Base-by-base conservation (phyloP, 1,140 invertebrate species). In the Phortica variegata region DNA sequence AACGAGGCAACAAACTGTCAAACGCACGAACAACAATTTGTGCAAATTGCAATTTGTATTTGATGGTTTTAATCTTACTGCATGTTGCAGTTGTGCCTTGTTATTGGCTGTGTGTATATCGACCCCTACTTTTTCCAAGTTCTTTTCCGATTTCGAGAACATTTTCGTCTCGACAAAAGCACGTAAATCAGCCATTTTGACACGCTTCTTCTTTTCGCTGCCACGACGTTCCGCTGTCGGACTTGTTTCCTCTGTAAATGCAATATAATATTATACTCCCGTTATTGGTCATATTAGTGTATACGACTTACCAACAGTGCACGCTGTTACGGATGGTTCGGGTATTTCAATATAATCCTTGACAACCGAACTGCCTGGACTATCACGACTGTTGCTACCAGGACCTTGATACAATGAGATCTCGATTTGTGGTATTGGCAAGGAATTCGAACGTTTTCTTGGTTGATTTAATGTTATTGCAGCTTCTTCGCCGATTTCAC, bases 381-480 rank as follows among this genome's bases (percentile, higher is more conserved):
- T 76, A 40, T 87, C 85, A 9, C 81, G 77, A 60, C 84, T 85
- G 50, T 85, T 86, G 15, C 80, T 81, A 34, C 89, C 87, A 1
- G 84, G 83, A 55, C 84, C 87, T 60, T 91, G 87, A 69, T 90
- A 90, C 41, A 92, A 79, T 0, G 90, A 91, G 3, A 94, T 85
- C 75, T 93, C 88, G 36, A 93, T 92, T 81, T 95, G 93, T 8
- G 92, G 92, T 73, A 95, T 93, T 0, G 94, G 94, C 37, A 97
- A 77, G 0, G 94, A 97, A 69, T 92, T 93, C 58, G 93, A 95
- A 42, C 94, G 79, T 61, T 87, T 85, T 44, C 92, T 78, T 2
- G 87, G 89, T 54, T 88, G 87, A 52, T 83, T 82, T 58, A 87
- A 84, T 47, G 85, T 83, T 33, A 82, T 82, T 1, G 85, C 84